These are phyloP conservation scores for Podocnemis expansa DNA, from an alignment of 2,113 vertebrate genomes.

Conservation along the genomic window DNA sequence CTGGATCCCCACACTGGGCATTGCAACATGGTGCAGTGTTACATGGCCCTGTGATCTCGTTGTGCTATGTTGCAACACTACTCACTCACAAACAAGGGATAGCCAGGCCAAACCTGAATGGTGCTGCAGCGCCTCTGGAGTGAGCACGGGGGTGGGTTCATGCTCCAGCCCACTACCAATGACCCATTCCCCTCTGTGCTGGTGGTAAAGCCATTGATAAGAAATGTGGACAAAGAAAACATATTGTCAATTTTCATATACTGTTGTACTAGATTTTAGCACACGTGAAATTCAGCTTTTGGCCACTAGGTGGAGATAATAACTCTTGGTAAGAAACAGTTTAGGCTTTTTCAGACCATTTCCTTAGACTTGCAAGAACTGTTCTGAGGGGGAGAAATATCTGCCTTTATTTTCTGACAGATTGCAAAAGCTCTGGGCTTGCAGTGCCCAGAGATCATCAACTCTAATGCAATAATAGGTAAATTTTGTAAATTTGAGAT, in stretches of 20 bases:
- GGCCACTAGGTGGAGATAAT: conserved; percentile 7
- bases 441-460: background rate
- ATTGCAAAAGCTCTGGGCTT: background rate
- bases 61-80: no score
- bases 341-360: background rate
- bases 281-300: background rate
- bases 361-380: background rate
- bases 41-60: no score
- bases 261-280: background rate
- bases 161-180: no score
- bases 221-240: background rate
- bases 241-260: no score
- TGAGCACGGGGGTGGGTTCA: no score
- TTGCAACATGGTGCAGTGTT: no score
- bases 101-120: no score
- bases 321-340: background rate
- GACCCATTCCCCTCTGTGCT: no score
- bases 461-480: background rate
- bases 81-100: no score
- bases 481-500: no score
- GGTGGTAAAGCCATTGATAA: background rate
- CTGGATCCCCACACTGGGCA: no score
- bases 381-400: background rate
- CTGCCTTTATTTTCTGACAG: background rate
- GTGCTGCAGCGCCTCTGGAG: no score